A percentile compares a stretch with the other conserved stretches of the same genome.
These are phyloP conservation scores for Nomada ruficornis DNA, from an alignment of 2,888 invertebrate species.

Conservation along the genomic window DNA sequence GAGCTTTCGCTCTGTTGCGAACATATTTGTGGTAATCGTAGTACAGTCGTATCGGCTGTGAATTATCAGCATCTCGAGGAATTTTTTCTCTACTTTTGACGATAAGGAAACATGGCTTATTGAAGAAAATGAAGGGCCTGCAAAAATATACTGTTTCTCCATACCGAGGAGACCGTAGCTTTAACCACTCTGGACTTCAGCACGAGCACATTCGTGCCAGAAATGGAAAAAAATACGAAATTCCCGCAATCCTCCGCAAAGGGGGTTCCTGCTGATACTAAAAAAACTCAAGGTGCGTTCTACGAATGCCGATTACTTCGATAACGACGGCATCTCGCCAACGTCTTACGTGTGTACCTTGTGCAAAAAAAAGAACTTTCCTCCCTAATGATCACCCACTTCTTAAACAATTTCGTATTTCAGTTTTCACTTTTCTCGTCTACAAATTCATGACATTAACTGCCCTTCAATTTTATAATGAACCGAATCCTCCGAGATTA, in stretches of 20 bases:
- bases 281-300: slow-evolving; percentile 89
- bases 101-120: slow-evolving; percentile 90
- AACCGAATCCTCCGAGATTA: not conserved
- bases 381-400: too few species aligned
- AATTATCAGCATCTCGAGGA: slow-evolving; percentile 69
- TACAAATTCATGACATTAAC: not conserved
- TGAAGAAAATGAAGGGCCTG: slow-evolving; percentile 90
- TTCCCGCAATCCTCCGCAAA: slow-evolving; percentile 89
- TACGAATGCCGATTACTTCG: slow-evolving; percentile 31
- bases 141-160: slow-evolving; percentile 89
- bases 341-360: slow-evolving; percentile 16
- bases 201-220: slow-evolving; percentile 86
- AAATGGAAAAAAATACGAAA: slow-evolving; percentile 92
- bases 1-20: slow-evolving; percentile 51
- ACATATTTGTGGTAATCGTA: slow-evolving; percentile 48
- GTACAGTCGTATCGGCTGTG: slow-evolving; percentile 49
- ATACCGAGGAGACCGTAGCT: slow-evolving; percentile 87
- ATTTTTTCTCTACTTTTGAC: slow-evolving; percentile 74
- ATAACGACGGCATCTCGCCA: slow-evolving; percentile 41
- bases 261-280: slow-evolving; percentile 90
- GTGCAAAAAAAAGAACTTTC: not conserved
- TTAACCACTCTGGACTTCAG: slow-evolving; percentile 85
- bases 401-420: not conserved
- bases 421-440: not conserved
- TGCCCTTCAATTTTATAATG: not conserved